Percentiles rank a stretch among this genome's conserved stretches.
Evolutionary conservation across 2,113 vertebrate species (phyloP).

Genomic region (Cavia aperea): DNA sequence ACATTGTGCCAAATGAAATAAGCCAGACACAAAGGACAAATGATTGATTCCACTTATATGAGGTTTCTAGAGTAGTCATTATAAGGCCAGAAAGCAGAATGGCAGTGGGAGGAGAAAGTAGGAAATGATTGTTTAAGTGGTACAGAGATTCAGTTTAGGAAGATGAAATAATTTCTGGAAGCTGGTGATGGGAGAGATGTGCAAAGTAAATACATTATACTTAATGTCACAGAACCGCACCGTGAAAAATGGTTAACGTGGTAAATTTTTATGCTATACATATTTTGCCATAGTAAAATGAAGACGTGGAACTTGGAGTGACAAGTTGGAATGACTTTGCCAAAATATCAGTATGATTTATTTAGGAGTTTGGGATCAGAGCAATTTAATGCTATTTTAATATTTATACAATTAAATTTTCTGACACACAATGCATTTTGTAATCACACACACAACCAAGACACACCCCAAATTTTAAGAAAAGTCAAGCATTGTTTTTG

Average conservation of each 20-base stretch:
- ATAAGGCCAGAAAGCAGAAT: background rate
- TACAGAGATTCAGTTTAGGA: background rate
- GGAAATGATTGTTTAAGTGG: background rate
- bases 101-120: background rate
- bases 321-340: background rate
- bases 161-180: background rate
- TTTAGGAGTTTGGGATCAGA: background rate
- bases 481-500: background rate
- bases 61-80: background rate
- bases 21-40: background rate
- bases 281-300: background rate
- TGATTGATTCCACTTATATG: background rate
- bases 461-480: slow-evolving; percentile 11
- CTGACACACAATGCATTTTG: background rate
- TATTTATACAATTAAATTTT: background rate
- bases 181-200: background rate
- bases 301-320: background rate
- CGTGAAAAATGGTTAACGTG: background rate
- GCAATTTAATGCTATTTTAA: background rate
- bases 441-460: background rate
- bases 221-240: background rate
- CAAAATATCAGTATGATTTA: background rate
- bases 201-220: too few species aligned
- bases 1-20: background rate
- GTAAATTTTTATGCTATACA: background rate